A percentile compares a stretch with the other conserved stretches of the same genome.
Evolutionary conservation across 1,140 invertebrate species (phyloP).

Genomic region (Achatina immaculata): DNA sequence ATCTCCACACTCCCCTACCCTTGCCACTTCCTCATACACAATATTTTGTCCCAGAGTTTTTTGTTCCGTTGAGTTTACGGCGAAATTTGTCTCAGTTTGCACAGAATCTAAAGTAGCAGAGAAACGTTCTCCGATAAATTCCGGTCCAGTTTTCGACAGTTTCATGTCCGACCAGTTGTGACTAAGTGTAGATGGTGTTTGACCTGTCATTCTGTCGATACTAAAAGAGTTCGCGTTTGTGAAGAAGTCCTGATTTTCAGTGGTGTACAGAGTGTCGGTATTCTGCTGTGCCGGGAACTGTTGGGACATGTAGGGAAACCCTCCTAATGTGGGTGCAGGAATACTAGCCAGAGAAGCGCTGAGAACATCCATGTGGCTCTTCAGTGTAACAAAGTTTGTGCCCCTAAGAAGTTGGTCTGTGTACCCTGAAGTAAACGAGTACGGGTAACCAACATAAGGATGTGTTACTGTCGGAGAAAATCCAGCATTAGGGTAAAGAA

Average conservation of each 20-base stretch:
- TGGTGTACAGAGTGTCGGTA: not conserved
- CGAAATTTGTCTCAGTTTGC: not conserved
- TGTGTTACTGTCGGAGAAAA: not conserved
- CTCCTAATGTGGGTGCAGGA: not conserved
- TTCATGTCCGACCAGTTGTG: not conserved
- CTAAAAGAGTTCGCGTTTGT: not conserved
- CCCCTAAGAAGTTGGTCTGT: not conserved
- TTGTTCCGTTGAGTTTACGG: not conserved
- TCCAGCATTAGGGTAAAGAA: not conserved
- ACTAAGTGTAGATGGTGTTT: not conserved
- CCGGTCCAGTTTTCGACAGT: not conserved
- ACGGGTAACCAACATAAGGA: constrained; percentile 21
- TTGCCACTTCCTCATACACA: not conserved
- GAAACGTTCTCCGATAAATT: not conserved
- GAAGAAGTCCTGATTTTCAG: constrained; percentile 26
- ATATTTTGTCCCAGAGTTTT: not conserved
- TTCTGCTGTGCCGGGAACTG: not conserved
- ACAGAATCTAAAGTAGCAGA: not conserved
- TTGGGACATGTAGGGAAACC: not conserved
- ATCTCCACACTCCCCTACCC: not conserved
- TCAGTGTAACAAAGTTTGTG: constrained; percentile 5
- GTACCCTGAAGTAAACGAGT: not conserved
- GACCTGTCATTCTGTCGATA: not conserved
- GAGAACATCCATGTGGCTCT: constrained; percentile 8
- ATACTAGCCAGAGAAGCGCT: constrained; percentile 17